Evolutionary conservation across 2,888 invertebrate genomes (phyloP), one percentile per base, ranked within the genome.

Genomic region (Drosophila ustulata): DNA sequence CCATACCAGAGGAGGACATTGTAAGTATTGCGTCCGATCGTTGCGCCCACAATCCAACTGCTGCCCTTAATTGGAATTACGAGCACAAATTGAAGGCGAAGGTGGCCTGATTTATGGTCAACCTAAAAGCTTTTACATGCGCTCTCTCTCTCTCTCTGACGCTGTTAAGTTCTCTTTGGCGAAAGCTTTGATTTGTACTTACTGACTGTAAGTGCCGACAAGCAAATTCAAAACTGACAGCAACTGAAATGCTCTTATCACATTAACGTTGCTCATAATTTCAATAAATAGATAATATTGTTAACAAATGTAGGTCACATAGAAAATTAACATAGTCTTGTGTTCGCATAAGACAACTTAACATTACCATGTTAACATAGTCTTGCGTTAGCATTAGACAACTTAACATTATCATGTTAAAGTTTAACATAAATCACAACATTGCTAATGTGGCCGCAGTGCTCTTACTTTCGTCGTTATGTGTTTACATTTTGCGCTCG

Each of bases 1-100:
- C 90, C 23, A 91, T 91, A 75, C 91, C 90, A 25, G 90, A 91
- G 77, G 90, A 91, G 70, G 90, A 91, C 67, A 89, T 89, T 46
- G 89, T 91, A 89, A 91, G 90, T 75, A 32, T 23, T n/a, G 25
- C 4, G 26, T 26, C 7, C 7, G 39, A 41, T 41, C 39, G 39
- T 13, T n/a, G n/a, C 37, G n/a, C 5, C 37, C 37, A 37, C 37
- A 37, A 37, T 43, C 8, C 13, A 32, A 9, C 5, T 32, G 28
- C 49, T 9, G 13, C 32, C 4, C 18, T 2, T 34, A 11, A 9
- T 8, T 34, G 7, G 18, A 45, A 49, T 41, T 49, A 28, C 28
- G 55, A 34, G 46, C 56, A 32, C 32, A 53, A 49, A n/a, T n/a
- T 59, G 23, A 32, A 51, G 13, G n/a, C 28, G 46, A 39, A 39